Base-by-base conservation (phyloP, 2,797 vertebrate genomes). In the Meriones psammophilus region DNA sequence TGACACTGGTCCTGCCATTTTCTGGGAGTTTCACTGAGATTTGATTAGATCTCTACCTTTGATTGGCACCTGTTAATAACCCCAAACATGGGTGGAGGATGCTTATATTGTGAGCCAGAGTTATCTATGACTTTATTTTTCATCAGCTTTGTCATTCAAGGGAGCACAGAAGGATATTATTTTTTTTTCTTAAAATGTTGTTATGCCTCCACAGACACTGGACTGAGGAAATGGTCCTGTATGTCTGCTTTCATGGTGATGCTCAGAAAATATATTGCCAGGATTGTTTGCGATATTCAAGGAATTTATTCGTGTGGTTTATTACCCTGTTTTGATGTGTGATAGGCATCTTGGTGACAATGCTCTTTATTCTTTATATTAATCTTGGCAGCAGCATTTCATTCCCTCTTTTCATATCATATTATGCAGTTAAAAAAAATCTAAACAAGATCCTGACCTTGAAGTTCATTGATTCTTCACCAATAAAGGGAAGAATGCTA, bases 31-130 rank as follows among this genome's bases (percentile, higher is more conserved):
- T 62, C 0, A 50, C 39, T 91, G 97, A 94, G 84, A 97, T 97
- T 95, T 98, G 94, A 98, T 98, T 93, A 97, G 92, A 98, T 97
- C 97, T 89, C 96, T 84, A 93, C 96, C 95, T 97, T 94, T 98
- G 98, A 98, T 92, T 97, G 97, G 97, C 98, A 98, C 96, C 97
- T 98, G 98, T 97, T 98, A 98, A 98, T 98, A 98, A 98, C 95
- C 94, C 97, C 91, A 83, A 96, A 92, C 93, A 96, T 88, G 93
- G 96, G 92, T 66, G 91, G 92, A 96, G 89, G 97, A 96, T 95
- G 79, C 94, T 97, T 89, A 95, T 97, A 93, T 96, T 97, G 98
- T 96, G 97, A 94, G 97, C 97, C 94, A 78, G 88, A 97, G 97
- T 97, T 97, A 98, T 98, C 98, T 98, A 97, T 89, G 97, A 95